A percentile compares a stretch with the other conserved stretches of the same genome.
phyloP scores from a whole-genome alignment of 2,797 vertebrate genomes.

The Sebastes cheni region DNA sequence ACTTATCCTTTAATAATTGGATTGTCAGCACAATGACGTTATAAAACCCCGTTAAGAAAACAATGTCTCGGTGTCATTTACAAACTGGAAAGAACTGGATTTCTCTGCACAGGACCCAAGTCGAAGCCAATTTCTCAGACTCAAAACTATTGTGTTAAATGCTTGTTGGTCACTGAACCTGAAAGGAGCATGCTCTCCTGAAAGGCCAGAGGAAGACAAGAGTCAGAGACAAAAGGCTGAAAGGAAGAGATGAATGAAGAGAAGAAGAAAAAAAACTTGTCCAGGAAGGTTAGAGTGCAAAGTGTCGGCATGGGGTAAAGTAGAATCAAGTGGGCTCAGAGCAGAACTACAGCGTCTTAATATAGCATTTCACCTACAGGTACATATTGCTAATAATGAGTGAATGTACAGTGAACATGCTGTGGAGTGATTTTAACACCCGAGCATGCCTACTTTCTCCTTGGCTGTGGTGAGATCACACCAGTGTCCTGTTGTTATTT shows the following conservation, averaged over 20 bases:
- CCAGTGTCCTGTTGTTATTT: background rate
- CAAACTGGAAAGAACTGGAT: slow-evolving; percentile 43
- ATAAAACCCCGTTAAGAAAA: background rate
- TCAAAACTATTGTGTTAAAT: slow-evolving; percentile 40
- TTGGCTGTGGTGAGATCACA: background rate
- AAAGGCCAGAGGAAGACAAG: slow-evolving; percentile 57
- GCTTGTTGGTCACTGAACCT: slow-evolving; percentile 71
- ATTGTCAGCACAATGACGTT: background rate
- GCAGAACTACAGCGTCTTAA: background rate
- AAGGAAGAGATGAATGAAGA: slow-evolving; percentile 54
- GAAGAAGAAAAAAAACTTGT: slow-evolving; percentile 6
- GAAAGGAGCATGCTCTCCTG: slow-evolving; percentile 59
- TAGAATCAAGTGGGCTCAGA: background rate
- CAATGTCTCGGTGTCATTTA: background rate
- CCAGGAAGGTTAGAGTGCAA: slow-evolving; percentile 50
- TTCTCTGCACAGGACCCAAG: slow-evolving; percentile 28
- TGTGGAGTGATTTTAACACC: background rate
- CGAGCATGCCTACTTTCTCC: background rate
- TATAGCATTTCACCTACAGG: background rate
- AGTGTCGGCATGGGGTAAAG: slow-evolving; percentile 22
- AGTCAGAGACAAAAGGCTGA: slow-evolving; percentile 58
- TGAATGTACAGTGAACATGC: background rate
- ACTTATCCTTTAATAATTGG: background rate
- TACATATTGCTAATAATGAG: background rate
- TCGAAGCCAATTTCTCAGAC: slow-evolving; percentile 34